phyloP scores from a whole-genome alignment of 2,113 vertebrate genomes.

The Onychostruthus taczanowskii region DNA sequence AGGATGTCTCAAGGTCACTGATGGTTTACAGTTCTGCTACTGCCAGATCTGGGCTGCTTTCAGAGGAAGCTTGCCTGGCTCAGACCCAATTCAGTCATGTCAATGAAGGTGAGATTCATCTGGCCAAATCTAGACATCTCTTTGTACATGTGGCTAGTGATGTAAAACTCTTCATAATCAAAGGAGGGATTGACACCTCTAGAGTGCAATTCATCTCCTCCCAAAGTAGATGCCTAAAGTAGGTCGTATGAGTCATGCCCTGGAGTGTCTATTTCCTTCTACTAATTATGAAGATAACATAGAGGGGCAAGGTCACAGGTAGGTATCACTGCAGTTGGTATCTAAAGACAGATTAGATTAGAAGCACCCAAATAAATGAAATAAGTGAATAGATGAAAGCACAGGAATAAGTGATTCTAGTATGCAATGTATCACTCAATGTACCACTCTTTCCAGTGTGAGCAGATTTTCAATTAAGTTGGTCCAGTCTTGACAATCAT shows the following conservation, averaged over 20 bases:
- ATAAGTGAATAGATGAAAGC: not conserved
- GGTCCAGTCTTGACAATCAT: not conserved
- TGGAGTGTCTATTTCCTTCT: not conserved
- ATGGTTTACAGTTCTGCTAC: not conserved
- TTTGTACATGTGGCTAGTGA: not conserved
- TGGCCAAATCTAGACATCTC: not conserved
- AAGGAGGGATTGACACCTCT: conserved; percentile 17
- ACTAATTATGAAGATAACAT: not conserved
- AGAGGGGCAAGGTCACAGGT: not conserved
- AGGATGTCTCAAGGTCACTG: not conserved
- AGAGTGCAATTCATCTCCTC: conserved; percentile 22
- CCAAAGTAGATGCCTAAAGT: not conserved
- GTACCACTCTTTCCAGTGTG: not conserved
- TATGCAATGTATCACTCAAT: not conserved
- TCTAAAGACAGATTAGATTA: not conserved
- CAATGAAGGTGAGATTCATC: conserved; percentile 5
- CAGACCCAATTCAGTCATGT: conserved; percentile 10
- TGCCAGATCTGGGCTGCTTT: not conserved
- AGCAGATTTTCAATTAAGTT: not conserved
- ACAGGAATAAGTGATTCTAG: not conserved
- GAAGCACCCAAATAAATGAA: not conserved
- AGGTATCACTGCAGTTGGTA: not conserved
- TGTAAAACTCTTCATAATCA: conserved; percentile 30
- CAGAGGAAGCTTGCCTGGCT: not conserved
- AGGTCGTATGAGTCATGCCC: conserved; percentile 20